A percentile compares a stretch with the other conserved stretches of the same genome.
These are phyloP conservation scores for Calypte anna DNA, from an alignment of 2,113 vertebrate species.

Conservation along the genomic window DNA sequence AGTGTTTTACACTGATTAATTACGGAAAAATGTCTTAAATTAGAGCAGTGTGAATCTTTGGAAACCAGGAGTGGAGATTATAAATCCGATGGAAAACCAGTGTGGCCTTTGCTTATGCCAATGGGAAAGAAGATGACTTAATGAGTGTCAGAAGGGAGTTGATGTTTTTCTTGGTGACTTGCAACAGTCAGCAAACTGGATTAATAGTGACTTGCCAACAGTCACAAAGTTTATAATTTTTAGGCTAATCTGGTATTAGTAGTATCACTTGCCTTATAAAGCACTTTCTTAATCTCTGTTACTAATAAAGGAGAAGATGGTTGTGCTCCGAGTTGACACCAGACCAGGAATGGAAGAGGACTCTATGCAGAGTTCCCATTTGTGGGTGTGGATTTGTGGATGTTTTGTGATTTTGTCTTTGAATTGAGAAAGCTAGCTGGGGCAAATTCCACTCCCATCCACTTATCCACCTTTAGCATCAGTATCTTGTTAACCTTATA, in stretches of 20 bases:
- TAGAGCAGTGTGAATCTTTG: not conserved
- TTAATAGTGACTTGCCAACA: not conserved
- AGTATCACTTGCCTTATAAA: not conserved
- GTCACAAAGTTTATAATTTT: not conserved
- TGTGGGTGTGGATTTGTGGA: not conserved
- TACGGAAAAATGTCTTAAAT: not conserved
- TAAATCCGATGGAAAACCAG: not conserved
- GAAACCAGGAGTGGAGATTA: not conserved
- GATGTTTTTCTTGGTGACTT: not conserved
- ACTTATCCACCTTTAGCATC: too few relatives aligned
- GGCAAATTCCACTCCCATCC: not conserved
- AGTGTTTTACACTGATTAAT: not conserved
- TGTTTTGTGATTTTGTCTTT: not conserved
- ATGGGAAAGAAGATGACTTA: not conserved
- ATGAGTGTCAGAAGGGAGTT: not conserved
- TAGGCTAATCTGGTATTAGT: not conserved
- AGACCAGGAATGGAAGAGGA: not conserved
- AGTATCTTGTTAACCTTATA: not conserved
- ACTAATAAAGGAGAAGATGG: not conserved
- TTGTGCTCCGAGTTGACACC: not conserved
- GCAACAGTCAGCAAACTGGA: not conserved
- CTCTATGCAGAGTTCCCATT: not conserved
- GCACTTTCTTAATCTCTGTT: not conserved
- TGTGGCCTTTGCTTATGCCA: not conserved
- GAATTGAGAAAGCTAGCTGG: not conserved